phyloP scores from a whole-genome alignment of 2,797 vertebrate genomes.

The Sphenopsis melanotis region DNA sequence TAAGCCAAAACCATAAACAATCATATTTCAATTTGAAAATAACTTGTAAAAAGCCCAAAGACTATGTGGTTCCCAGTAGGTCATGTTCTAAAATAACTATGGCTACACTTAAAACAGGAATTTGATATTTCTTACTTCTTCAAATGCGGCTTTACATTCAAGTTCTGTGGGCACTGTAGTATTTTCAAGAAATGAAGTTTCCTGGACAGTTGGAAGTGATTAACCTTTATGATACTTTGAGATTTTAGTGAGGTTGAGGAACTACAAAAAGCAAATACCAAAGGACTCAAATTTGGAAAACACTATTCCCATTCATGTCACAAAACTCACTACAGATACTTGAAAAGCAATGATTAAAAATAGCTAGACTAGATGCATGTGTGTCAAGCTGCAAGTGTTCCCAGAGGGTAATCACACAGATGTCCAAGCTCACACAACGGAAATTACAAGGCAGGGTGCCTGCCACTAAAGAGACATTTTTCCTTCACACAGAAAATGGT shows the following conservation, averaged over 20 bases:
- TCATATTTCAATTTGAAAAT: background rate
- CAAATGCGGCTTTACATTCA: background rate
- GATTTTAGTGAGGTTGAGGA: background rate
- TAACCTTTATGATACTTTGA: conserved; percentile 20
- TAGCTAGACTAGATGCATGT: conserved; percentile 38
- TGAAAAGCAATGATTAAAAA: conserved; percentile 63
- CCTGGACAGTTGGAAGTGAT: conserved; percentile 49
- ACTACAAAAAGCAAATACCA: conserved; percentile 30
- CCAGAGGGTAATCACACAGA: conserved; percentile 60
- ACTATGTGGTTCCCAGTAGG: background rate
- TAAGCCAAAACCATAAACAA: background rate
- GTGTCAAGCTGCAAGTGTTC: conserved; percentile 52
- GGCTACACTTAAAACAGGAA: background rate
- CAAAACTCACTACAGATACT: conserved; percentile 41
- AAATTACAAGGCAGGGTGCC: conserved; percentile 60
- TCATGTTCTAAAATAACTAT: background rate
- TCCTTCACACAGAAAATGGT: conserved; percentile 51
- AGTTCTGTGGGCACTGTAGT: background rate
- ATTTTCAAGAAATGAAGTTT: conserved; percentile 30
- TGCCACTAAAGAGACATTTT: conserved; percentile 55
- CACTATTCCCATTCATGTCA: conserved; percentile 58
- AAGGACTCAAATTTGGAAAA: conserved; percentile 30
- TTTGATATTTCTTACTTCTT: background rate
- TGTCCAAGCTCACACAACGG: conserved; percentile 61
- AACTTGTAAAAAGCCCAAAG: background rate